phyloP scores from a whole-genome alignment of 2,113 vertebrate genomes.

The Corynorhinus townsendii region DNA sequence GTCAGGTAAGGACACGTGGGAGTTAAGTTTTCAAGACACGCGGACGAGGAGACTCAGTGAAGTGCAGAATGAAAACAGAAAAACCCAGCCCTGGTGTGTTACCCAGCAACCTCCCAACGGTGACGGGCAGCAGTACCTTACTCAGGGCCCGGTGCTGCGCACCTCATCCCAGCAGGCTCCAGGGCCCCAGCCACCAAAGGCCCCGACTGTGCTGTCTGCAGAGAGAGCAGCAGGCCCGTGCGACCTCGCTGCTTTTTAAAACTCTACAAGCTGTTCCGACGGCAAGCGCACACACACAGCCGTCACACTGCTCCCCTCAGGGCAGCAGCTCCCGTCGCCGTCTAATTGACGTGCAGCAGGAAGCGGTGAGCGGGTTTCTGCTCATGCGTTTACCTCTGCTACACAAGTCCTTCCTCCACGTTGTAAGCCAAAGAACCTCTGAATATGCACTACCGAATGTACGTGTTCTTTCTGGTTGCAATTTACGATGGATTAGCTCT shows the following conservation, averaged over 20 bases:
- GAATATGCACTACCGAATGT: not conserved
- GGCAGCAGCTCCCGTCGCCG: not conserved
- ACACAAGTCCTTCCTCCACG: not conserved
- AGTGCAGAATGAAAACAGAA: not conserved
- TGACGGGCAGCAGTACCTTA: not conserved
- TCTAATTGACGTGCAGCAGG: not conserved
- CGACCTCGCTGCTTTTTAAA: conserved; percentile 10
- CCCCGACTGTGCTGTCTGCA: not conserved
- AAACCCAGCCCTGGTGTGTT: not conserved
- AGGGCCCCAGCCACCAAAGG: not conserved
- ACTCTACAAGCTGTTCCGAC: not conserved
- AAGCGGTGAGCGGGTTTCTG: conserved; percentile 15
- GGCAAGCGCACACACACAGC: not conserved
- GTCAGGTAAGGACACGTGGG: not conserved
- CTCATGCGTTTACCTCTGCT: conserved; percentile 25
- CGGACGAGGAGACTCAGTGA: not conserved
- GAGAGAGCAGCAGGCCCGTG: not conserved
- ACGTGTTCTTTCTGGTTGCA: not conserved
- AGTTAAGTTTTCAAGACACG: conserved; percentile 7
- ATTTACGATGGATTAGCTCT: not conserved
- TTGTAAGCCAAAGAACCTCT: conserved; percentile 8
- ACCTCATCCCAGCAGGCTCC: not conserved
- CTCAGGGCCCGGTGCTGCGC: not conserved
- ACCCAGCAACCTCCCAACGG: not conserved
- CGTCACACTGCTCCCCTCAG: not conserved